A percentile compares a stretch with the other conserved stretches of the same genome.
Conservation (phyloP, 2,888 invertebrate species). For the Patella pellucida region DNA sequence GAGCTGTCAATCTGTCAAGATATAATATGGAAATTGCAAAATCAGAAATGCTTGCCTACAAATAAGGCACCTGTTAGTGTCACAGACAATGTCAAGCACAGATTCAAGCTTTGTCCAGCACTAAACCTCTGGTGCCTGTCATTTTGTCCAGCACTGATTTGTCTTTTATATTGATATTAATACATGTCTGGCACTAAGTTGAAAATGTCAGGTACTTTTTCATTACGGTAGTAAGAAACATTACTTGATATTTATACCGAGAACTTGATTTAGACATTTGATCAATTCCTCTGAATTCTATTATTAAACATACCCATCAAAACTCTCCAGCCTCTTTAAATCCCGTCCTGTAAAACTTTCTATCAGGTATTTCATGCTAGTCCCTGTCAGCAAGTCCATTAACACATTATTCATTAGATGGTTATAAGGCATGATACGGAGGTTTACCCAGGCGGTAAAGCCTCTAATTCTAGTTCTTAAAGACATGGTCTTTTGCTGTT, state of each 20-base stretch:
- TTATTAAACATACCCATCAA: constrained; percentile 61
- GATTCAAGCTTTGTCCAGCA: too few species aligned
- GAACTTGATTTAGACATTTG: too few species aligned
- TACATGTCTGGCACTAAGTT: too few species aligned
- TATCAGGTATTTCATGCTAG: constrained; percentile 66
- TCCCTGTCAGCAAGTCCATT: constrained; percentile 67
- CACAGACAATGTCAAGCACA: too few species aligned
- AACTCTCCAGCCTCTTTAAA: constrained; percentile 60
- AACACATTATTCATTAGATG: constrained; percentile 67
- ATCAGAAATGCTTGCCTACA: too few species aligned
- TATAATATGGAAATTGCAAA: background rate
- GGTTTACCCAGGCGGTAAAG: constrained; percentile 70
- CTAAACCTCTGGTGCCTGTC: too few species aligned
- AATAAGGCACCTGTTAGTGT: too few species aligned
- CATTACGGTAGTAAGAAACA: too few species aligned
- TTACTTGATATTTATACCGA: background rate
- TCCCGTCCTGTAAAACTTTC: constrained; percentile 68
- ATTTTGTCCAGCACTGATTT: too few species aligned
- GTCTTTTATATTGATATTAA: too few species aligned
- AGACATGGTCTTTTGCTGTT: constrained; percentile 53
- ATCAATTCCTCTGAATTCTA: background rate
- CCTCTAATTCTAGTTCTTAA: constrained; percentile 66
- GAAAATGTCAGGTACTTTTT: too few species aligned
- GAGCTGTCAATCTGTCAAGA: constrained; percentile 59
- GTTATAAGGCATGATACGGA: constrained; percentile 63